Evolutionary conservation across 2,113 vertebrate species (phyloP).

Genomic region (Ceyx cyanopectus): DNA sequence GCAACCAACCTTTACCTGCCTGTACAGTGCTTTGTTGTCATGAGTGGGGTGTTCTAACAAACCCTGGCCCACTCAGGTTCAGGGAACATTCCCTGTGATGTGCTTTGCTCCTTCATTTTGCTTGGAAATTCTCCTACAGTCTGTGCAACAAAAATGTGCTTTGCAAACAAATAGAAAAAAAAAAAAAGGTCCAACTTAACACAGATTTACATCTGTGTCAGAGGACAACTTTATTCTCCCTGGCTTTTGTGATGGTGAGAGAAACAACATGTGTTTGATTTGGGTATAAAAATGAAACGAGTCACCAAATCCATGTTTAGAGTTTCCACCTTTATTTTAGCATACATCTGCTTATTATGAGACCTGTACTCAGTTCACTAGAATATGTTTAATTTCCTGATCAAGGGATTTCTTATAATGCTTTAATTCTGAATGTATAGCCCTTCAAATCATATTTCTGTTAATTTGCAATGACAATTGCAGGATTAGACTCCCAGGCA

Average conservation of each 20-base stretch:
- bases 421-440: neutral
- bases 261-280: neutral
- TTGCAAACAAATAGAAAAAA: neutral
- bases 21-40: neutral
- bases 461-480: neutral
- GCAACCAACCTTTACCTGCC: neutral
- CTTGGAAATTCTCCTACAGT: neutral
- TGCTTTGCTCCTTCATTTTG: neutral
- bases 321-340: neutral
- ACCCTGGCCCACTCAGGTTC: neutral
- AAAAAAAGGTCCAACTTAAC: neutral
- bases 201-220: neutral
- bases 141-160: neutral
- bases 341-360: neutral
- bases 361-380: neutral
- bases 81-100: neutral
- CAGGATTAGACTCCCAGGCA: slow-evolving; percentile 24
- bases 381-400: neutral
- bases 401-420: neutral
- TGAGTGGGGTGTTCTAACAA: neutral
- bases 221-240: neutral
- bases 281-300: neutral
- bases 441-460: neutral
- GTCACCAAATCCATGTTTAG: neutral
- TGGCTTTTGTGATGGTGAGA: neutral